These are phyloP conservation scores for Pseudomyrmex pallidus DNA, from an alignment of 1,140 invertebrate species.

Conservation along the genomic window DNA sequence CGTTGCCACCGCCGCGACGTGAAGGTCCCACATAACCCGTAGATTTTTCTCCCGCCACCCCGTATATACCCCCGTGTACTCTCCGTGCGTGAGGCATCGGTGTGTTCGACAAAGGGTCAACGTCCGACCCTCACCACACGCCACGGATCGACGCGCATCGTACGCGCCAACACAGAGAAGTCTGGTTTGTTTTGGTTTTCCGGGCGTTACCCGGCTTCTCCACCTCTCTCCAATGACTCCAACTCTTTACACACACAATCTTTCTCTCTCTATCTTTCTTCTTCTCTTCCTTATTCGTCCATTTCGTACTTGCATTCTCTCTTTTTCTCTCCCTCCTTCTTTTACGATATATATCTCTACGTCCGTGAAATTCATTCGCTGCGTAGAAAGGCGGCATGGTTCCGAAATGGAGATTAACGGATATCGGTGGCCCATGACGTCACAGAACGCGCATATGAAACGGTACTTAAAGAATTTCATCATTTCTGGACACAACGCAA, in stretches of 20 bases:
- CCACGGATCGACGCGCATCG: slow-evolving; percentile 78
- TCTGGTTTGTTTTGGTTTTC: slow-evolving; percentile 85
- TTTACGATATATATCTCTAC: slow-evolving; percentile 33
- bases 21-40: slow-evolving; percentile 67
- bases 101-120: slow-evolving; percentile 83
- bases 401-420: slow-evolving; percentile 69
- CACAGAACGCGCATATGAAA: slow-evolving; percentile 39
- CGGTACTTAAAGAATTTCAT: slow-evolving; percentile 32
- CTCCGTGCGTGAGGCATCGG: slow-evolving; percentile 75
- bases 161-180: slow-evolving; percentile 79
- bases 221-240: slow-evolving; percentile 53
- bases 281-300: slow-evolving; percentile 5
- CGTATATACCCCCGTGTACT: slow-evolving; percentile 68
- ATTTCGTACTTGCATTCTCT: slow-evolving; percentile 13
- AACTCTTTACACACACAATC: slow-evolving; percentile 62
- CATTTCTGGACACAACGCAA: background rate
- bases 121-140: slow-evolving; percentile 85
- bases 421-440: slow-evolving; percentile 63
- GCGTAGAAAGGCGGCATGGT: slow-evolving; percentile 47
- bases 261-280: slow-evolving; percentile 21
- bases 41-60: slow-evolving; percentile 73
- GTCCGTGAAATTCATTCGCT: slow-evolving; percentile 58
- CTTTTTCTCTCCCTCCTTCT: slow-evolving; percentile 8
- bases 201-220: slow-evolving; percentile 82
- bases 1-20: slow-evolving; percentile 7